These are phyloP conservation scores for Diarsia rubi DNA, from an alignment of 2,888 invertebrate species.

Conservation along the genomic window DNA sequence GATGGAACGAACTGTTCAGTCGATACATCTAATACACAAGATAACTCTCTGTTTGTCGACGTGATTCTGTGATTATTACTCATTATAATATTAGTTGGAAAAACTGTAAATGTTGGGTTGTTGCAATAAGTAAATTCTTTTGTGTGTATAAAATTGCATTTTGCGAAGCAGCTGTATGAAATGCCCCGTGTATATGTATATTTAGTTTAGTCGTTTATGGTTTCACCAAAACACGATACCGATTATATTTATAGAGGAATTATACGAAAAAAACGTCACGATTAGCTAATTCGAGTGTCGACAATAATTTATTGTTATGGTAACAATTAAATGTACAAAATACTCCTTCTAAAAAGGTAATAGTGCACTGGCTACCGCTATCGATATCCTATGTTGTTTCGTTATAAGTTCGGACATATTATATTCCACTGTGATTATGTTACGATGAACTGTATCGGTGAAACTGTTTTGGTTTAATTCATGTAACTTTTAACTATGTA, in stretches of 20 bases:
- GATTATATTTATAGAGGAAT: constrained; percentile 63
- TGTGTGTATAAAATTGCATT: constrained; percentile 81
- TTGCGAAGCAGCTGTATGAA: constrained; percentile 76
- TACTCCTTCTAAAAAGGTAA: constrained; percentile 61
- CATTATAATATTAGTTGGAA: constrained; percentile 76
- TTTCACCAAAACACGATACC: constrained; percentile 71
- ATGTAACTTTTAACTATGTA: constrained; percentile 76
- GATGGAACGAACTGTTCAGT: constrained; percentile 17
- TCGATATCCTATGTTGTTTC: constrained; percentile 33
- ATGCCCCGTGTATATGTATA: constrained; percentile 82
- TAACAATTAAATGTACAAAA: constrained; percentile 70
- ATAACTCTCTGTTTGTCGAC: constrained; percentile 61
- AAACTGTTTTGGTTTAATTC: constrained; percentile 72
- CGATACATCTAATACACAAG: constrained; percentile 41
- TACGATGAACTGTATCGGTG: constrained; percentile 74
- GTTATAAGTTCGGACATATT: constrained; percentile 54
- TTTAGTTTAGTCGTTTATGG: constrained; percentile 75
- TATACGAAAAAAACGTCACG: constrained; percentile 56
- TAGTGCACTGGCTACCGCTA: constrained; percentile 40
- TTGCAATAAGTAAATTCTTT: constrained; percentile 88
- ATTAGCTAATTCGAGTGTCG: constrained; percentile 66
- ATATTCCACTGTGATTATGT: constrained; percentile 78
- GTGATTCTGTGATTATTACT: constrained; percentile 80
- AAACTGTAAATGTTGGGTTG: constrained; percentile 88
- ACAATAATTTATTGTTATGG: constrained; percentile 68